Percentiles rank a stretch among this genome's conserved stretches.
Conservation (phyloP, 2,888 invertebrate genomes). For the Morinoia aosen region DNA sequence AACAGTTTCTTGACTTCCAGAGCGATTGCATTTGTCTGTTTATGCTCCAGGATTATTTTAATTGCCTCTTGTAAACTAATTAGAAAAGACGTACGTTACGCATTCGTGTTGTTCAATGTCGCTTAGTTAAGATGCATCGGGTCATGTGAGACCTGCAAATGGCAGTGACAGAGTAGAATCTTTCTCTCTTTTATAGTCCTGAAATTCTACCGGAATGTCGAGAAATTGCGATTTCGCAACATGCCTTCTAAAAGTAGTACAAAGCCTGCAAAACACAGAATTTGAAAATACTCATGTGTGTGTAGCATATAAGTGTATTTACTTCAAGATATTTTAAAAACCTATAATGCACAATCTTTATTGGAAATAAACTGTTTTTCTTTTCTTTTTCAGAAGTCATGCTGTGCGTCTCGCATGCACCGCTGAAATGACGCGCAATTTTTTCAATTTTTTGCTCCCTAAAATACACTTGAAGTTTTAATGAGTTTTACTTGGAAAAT, state of each 20-base stretch:
- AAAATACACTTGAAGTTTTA: background rate
- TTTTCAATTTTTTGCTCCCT: too few species aligned
- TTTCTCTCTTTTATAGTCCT: background rate
- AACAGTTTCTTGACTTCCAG: background rate
- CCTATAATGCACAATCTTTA: too few species aligned
- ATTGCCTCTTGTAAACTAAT: slow-evolving; percentile 12
- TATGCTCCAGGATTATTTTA: background rate
- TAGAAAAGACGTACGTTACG: background rate
- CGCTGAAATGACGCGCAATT: background rate
- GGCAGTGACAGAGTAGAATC: background rate
- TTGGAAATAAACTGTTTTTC: too few species aligned
- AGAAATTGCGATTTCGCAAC: background rate
- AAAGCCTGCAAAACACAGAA: background rate
- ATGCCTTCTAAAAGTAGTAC: background rate
- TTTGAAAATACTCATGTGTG: too few species aligned
- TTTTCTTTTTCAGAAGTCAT: too few species aligned
- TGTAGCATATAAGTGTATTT: too few species aligned
- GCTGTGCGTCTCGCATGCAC: background rate
- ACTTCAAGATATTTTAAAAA: too few species aligned
- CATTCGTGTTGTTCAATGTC: background rate
- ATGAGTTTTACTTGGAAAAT: background rate
- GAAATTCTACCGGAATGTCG: background rate
- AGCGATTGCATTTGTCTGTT: background rate
- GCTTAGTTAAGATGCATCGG: background rate
- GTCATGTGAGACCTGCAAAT: background rate